A percentile compares a stretch with the other conserved stretches of the same genome.
Evolutionary conservation across 2,113 vertebrate genomes (phyloP).

Genomic region (Macquaria australasica): DNA sequence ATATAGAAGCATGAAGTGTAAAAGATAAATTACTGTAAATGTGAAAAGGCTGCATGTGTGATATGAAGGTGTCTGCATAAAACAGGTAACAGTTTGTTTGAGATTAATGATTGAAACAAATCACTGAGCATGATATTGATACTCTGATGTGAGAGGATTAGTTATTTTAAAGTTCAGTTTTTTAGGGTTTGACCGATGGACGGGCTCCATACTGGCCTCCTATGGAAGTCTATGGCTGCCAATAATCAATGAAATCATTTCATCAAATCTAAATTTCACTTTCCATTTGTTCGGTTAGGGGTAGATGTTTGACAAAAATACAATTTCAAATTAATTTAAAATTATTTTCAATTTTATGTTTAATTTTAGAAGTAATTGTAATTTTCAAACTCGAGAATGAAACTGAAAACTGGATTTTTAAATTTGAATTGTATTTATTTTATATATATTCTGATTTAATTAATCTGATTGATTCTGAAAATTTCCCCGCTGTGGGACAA

Average conservation of each 20-base stretch:
- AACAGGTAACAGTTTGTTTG: background rate
- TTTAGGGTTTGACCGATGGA: constrained; percentile 26
- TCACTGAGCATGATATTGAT: constrained; percentile 34
- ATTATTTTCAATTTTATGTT: background rate
- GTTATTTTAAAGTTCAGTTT: background rate
- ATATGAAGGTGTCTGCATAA: background rate
- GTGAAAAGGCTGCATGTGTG: constrained; percentile 27
- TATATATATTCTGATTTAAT: too few relatives aligned
- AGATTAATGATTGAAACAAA: background rate
- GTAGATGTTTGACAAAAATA: background rate
- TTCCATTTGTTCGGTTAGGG: too few relatives aligned
- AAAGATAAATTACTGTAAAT: background rate
- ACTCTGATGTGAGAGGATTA: background rate
- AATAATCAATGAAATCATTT: background rate
- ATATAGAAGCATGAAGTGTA: constrained; percentile 26
- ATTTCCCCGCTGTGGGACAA: too few relatives aligned
- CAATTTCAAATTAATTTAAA: background rate
- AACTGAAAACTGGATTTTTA: background rate
- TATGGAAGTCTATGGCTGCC: background rate
- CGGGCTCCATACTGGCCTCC: background rate
- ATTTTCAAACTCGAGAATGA: background rate
- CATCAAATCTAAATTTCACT: background rate
- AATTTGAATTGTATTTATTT: background rate
- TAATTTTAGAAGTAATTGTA: too few relatives aligned
- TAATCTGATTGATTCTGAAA: too few relatives aligned